Conservation (phyloP, 2,888 invertebrate species). For the Ophion obscuratus region DNA sequence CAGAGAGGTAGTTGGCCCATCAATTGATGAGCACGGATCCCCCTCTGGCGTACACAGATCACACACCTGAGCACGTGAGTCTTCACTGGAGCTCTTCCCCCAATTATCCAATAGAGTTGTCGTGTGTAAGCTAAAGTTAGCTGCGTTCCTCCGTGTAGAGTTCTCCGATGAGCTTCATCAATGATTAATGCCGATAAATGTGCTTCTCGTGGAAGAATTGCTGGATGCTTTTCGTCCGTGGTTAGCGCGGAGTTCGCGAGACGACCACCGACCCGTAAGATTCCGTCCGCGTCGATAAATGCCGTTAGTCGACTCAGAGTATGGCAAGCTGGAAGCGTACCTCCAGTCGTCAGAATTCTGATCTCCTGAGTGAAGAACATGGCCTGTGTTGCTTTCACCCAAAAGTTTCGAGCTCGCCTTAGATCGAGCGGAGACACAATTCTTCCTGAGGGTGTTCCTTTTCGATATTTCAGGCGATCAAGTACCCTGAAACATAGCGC, state of each 20-base stretch:
- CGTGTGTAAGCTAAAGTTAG: conserved; percentile 48
- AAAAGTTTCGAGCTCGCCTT: conserved; percentile 10
- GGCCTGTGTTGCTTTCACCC: conserved; percentile 31
- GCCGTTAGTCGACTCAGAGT: conserved; percentile 35
- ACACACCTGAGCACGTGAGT: conserved; percentile 61
- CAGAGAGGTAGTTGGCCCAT: conserved; percentile 68
- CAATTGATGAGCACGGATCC: conserved; percentile 55
- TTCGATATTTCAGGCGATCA: background rate
- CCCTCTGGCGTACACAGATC: conserved; percentile 61
- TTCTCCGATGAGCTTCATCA: conserved; percentile 36
- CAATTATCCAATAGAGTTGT: conserved; percentile 64
- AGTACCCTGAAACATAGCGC: background rate
- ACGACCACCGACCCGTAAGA: conserved; percentile 61
- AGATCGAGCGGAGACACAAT: too few relatives aligned
- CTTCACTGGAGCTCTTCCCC: conserved; percentile 49
- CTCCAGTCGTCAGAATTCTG: conserved; percentile 2
- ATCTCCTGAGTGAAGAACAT: conserved; percentile 39
- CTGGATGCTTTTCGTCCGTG: conserved; percentile 50
- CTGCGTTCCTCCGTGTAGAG: conserved; percentile 65
- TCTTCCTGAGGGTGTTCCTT: background rate
- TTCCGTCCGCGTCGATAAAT: conserved; percentile 46
- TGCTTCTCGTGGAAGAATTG: conserved; percentile 53
- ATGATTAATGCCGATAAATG: conserved; percentile 46
- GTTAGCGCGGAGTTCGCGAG: conserved; percentile 28
- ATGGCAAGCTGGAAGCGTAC: conserved; percentile 9